phyloP scores from a whole-genome alignment of 2,113 vertebrate species.

The Paralichthys olivaceus region DNA sequence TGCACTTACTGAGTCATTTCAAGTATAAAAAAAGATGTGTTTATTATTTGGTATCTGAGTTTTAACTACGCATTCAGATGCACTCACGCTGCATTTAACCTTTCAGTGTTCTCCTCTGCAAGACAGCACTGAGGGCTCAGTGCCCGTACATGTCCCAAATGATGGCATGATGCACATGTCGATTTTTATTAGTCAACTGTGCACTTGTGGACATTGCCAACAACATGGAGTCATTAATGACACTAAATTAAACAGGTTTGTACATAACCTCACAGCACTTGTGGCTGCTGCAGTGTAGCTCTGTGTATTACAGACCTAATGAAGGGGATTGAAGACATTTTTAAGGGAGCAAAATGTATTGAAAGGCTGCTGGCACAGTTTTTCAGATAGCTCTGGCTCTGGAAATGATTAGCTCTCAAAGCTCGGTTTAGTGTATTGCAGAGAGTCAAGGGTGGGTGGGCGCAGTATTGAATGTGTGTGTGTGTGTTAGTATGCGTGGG shows the following conservation, averaged over 20 bases:
- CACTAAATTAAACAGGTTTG: conserved; percentile 28
- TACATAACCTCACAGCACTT: conserved; percentile 18
- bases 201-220: conserved; percentile 3
- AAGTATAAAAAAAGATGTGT: conserved; percentile 42
- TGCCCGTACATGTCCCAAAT: conserved; percentile 1
- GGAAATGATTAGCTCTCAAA: conserved; percentile 78
- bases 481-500: conserved; percentile 50
- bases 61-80: conserved; percentile 44
- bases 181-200: conserved; percentile 16
- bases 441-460: conserved; percentile 59
- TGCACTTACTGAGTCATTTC: conserved; percentile 34
- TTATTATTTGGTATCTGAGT: conserved; percentile 36
- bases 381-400: conserved; percentile 68
- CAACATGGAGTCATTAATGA: conserved; percentile 6
- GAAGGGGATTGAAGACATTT: conserved; percentile 36
- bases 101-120: background rate
- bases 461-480: conserved; percentile 53
- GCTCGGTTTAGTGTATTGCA: conserved; percentile 62
- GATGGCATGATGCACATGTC: conserved; percentile 37
- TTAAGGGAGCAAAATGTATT: conserved; percentile 53
- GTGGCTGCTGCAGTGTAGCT: background rate
- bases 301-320: conserved; percentile 17
- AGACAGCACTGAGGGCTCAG: background rate
- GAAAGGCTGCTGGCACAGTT: conserved; percentile 66
- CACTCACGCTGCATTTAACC: background rate